Evolutionary conservation across 2,888 invertebrate genomes (phyloP).

Genomic region (Tethea ocularis): DNA sequence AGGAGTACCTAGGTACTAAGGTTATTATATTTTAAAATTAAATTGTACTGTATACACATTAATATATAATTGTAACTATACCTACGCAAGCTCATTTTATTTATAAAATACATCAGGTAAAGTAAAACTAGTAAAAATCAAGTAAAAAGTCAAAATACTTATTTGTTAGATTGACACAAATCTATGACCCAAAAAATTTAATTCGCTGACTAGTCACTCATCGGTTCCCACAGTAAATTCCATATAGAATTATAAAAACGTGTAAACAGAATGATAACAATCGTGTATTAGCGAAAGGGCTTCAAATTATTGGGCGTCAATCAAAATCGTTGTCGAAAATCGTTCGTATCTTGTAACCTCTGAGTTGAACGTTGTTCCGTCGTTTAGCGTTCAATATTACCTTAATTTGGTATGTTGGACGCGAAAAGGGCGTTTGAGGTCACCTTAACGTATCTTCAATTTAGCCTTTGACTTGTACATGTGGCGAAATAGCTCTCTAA

Average conservation of each 20-base stretch:
- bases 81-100: too few relatives aligned
- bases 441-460: conserved; percentile 26
- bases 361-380: conserved; percentile 31
- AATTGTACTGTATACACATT: too few relatives aligned
- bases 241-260: conserved; percentile 31
- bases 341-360: conserved; percentile 27
- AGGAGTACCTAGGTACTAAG: too few relatives aligned
- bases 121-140: too few relatives aligned
- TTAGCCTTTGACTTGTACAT: conserved; percentile 38
- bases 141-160: too few relatives aligned
- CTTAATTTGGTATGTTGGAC: conserved; percentile 48
- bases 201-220: conserved; percentile 47
- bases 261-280: conserved; percentile 67
- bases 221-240: conserved; percentile 24
- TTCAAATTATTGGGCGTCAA: conserved; percentile 66
- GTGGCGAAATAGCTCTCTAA: conserved; percentile 31
- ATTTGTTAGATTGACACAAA: conserved; percentile 5
- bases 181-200: conserved; percentile 34
- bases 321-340: conserved; percentile 57
- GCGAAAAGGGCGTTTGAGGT: conserved; percentile 39
- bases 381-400: conserved; percentile 41
- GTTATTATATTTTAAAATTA: too few relatives aligned
- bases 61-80: too few relatives aligned
- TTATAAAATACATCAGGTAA: too few relatives aligned
- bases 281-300: conserved; percentile 59